Evolutionary conservation across 2,888 invertebrate species (phyloP).

Genomic region (Arctia plantaginis): DNA sequence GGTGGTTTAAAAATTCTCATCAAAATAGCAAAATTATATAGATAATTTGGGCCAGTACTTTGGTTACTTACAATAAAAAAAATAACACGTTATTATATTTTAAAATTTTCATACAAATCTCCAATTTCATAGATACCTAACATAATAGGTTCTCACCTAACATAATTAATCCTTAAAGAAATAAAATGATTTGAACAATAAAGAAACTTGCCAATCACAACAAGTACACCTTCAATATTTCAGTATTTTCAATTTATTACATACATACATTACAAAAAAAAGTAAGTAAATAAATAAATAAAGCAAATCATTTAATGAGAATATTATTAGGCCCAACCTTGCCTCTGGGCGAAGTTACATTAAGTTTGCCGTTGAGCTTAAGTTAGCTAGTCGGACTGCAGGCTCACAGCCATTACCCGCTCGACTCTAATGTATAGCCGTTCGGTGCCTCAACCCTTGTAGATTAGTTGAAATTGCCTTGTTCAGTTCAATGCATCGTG

Average conservation of each 20-base stretch:
- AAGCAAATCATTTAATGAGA: conserved; percentile 53
- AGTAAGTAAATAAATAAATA: conserved; percentile 5
- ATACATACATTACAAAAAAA: no score
- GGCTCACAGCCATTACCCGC: conserved; percentile 57
- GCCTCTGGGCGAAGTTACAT: conserved; percentile 63
- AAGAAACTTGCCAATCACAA: background rate
- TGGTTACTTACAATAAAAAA: no score
- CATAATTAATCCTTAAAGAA: background rate
- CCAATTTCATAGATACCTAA: no score
- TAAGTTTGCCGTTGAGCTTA: conserved; percentile 71
- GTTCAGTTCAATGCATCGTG: conserved; percentile 64
- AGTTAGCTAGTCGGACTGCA: conserved; percentile 60
- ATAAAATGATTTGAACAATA: background rate
- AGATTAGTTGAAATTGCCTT: conserved; percentile 70
- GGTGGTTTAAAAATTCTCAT: no score
- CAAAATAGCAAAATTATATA: no score
- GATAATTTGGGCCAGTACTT: no score
- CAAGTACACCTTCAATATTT: background rate
- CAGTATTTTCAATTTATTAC: background rate
- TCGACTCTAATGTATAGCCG: conserved; percentile 36
- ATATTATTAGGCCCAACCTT: conserved; percentile 60
- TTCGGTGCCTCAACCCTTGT: conserved; percentile 51
- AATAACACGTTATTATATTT: no score
- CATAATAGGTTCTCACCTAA: no score
- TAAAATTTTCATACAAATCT: no score